A percentile compares a stretch with the other conserved stretches of the same genome.
phyloP scores from a whole-genome alignment of 2,888 invertebrate species.

The Lasioglossum oenotherae region DNA sequence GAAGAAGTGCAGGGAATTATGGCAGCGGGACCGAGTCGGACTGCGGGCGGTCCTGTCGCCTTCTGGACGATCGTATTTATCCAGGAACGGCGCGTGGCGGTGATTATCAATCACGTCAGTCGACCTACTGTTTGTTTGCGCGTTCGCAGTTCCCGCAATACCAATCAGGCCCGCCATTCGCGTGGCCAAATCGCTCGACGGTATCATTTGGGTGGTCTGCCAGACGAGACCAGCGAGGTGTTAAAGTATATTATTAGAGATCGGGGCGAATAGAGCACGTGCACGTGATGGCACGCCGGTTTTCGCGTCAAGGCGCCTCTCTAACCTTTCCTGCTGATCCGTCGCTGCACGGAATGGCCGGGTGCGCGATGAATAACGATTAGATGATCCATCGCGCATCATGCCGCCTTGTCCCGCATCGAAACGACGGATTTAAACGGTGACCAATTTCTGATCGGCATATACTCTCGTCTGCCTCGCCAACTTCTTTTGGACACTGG shows the following conservation, averaged over 20 bases:
- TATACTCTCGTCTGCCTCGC: neutral
- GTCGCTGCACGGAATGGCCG: conserved; percentile 46
- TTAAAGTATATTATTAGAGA: conserved; percentile 81
- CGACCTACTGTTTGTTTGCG: conserved; percentile 70
- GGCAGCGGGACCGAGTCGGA: conserved; percentile 3
- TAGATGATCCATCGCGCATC: conserved; percentile 35
- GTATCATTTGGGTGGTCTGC: conserved; percentile 76
- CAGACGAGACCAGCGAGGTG: conserved; percentile 69
- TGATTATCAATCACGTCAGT: conserved; percentile 81
- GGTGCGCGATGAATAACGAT: conserved; percentile 62
- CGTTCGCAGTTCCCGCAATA: conserved; percentile 70
- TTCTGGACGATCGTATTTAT: conserved; percentile 71
- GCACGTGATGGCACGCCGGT: conserved; percentile 62
- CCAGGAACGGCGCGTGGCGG: conserved; percentile 77
- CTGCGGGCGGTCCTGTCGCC: conserved; percentile 73
- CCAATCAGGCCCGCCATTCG: conserved; percentile 68
- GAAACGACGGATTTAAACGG: conserved; percentile 44
- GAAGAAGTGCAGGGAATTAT: neutral
- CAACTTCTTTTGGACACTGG: neutral
- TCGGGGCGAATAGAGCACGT: conserved; percentile 61
- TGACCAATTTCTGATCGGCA: conserved; percentile 33
- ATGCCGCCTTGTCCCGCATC: conserved; percentile 34
- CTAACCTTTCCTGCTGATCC: conserved; percentile 16
- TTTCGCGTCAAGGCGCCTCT: conserved; percentile 44
- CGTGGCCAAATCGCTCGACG: conserved; percentile 36